Evolutionary conservation across 2,888 invertebrate genomes (phyloP), one percentile per base, ranked within the genome.

Genomic region (Nineta flava): DNA sequence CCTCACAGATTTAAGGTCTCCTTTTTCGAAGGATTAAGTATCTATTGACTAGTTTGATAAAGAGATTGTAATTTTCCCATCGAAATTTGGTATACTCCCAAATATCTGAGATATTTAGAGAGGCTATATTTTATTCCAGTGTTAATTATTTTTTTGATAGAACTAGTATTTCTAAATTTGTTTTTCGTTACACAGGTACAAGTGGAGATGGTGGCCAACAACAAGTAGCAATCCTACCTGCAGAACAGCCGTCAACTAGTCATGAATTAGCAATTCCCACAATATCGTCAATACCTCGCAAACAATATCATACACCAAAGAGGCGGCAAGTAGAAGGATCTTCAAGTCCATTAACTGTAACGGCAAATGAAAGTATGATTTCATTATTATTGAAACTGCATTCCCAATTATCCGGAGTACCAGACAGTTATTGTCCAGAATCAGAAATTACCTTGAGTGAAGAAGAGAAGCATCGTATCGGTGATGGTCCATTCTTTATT

Each of bases 401-500:
- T 66, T 87, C 90, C 2, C 91, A 93, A 62, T 71, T 95, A 40
- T 85, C 87, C 1, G 88, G 87, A 1, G 69, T 78, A 10, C 77
- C 87, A 9, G 90, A 92, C 62, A 90, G 90, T 54, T 95, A 61
- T 61, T 68, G 60, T 65, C 71, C 54, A 53, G 75, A 67, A 9
- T 63, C 64, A 21, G 64, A 63, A 31, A 45, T 48, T 5, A 57
- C 59, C 32, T 60, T 63, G 15, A 53, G 55, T 13, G 50, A 53
- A 46, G 54, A 55, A 13, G 52, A 57, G 17, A 67, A 69, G 46
- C 65, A 65, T 19, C 65, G 74, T 21, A 74, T 82, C 40, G 95
- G 94, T 3, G 92, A 94, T 66, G 94, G 94, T 0, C 83, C 90
- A 0, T 83, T 80, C 65, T 94, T 90, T 68, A 81, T 95, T 54